phyloP scores from a whole-genome alignment of 1,140 invertebrate species.

The Penaeus japonicus region DNA sequence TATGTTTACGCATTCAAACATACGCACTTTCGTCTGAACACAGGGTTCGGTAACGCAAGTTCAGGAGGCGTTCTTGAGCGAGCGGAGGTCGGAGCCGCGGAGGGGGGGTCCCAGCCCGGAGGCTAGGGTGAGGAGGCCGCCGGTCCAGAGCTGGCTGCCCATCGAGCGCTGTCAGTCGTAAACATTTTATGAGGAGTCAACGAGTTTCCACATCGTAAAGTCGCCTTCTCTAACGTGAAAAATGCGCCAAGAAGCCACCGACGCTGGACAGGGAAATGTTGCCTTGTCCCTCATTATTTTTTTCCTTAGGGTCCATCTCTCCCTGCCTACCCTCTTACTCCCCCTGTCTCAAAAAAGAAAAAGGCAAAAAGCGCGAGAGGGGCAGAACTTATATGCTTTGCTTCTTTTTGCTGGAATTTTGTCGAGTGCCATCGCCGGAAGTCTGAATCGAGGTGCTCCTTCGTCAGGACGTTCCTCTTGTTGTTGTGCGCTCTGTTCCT shows the following conservation, averaged over 20 bases:
- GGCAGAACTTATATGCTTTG: too few species aligned
- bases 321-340: too few species aligned
- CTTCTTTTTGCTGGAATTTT: too few species aligned
- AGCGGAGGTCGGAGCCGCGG: neutral
- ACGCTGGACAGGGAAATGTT: neutral
- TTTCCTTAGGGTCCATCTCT: neutral
- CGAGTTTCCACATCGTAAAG: conserved; percentile 48
- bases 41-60: neutral
- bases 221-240: conserved; percentile 46
- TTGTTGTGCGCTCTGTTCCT: too few species aligned
- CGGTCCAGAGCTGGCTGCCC: neutral
- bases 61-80: neutral
- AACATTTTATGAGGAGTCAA: conserved; percentile 50
- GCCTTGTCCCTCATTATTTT: conserved; percentile 18
- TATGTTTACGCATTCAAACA: too few species aligned
- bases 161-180: conserved; percentile 40
- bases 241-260: conserved; percentile 43
- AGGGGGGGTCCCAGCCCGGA: neutral
- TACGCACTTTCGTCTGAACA: too few species aligned
- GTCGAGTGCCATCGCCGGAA: too few species aligned
- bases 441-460: too few species aligned
- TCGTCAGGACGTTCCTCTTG: too few species aligned
- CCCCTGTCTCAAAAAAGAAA: too few species aligned
- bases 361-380: too few species aligned
- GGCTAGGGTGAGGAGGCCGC: neutral